These are phyloP conservation scores for Pyrgilauda ruficollis DNA, from an alignment of 2,113 vertebrate genomes.

Conservation along the genomic window DNA sequence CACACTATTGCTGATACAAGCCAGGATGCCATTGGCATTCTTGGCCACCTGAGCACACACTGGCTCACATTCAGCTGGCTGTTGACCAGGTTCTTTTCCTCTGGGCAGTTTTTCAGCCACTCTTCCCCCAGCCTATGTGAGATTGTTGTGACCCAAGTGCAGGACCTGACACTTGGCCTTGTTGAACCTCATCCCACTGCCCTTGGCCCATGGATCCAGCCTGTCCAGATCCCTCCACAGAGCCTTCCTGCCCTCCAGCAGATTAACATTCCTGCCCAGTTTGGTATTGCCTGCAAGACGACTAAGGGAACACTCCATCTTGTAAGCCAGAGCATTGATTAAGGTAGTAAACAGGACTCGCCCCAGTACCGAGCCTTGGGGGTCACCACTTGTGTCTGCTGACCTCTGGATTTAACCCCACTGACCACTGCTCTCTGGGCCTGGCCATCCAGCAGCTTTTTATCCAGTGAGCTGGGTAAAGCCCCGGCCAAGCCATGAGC, in stretches of 20 bases:
- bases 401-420: too few relatives aligned
- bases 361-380: accelerated
- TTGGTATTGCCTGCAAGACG: accelerated
- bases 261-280: not conserved
- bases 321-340: accelerated
- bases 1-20: not conserved
- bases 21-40: not conserved
- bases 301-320: accelerated
- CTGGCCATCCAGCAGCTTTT: accelerated
- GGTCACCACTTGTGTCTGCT: not conserved
- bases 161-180: not conserved
- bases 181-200: accelerated
- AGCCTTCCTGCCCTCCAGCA: not conserved
- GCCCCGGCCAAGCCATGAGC: accelerated
- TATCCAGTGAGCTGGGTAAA: not conserved
- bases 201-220: accelerated
- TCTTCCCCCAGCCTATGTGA: not conserved
- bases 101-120: not conserved
- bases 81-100: not conserved
- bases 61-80: not conserved
- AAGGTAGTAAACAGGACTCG: not conserved
- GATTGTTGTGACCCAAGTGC: not conserved
- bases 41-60: not conserved
- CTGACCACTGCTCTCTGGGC: too few relatives aligned
- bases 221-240: not conserved